phyloP scores from a whole-genome alignment of 2,797 vertebrate species.

The Diplodus sargus region DNA sequence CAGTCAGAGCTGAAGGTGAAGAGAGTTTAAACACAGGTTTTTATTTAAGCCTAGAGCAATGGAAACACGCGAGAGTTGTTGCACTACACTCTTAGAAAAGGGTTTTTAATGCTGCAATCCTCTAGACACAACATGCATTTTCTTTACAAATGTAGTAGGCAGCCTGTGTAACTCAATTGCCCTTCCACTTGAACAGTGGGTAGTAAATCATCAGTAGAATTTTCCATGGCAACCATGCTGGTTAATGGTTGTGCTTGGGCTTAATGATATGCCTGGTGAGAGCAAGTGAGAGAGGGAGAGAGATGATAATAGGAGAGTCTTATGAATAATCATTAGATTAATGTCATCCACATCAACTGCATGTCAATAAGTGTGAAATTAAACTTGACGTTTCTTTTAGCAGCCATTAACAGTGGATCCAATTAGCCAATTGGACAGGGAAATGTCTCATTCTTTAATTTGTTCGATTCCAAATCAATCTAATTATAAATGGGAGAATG shows the following conservation, averaged over 20 bases:
- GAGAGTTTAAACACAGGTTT: neutral
- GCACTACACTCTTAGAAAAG: slow-evolving; percentile 7
- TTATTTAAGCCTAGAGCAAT: slow-evolving; percentile 5
- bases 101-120: slow-evolving; percentile 13
- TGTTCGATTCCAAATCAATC: slow-evolving; percentile 57
- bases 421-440: slow-evolving; percentile 55
- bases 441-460: slow-evolving; percentile 65
- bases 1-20: slow-evolving; percentile 14
- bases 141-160: slow-evolving; percentile 38
- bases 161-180: slow-evolving; percentile 44
- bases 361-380: slow-evolving; percentile 69
- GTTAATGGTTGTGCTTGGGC: slow-evolving; percentile 66
- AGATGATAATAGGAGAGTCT: slow-evolving; percentile 49
- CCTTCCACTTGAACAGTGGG: slow-evolving; percentile 59
- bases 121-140: slow-evolving; percentile 22
- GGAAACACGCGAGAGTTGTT: neutral
- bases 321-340: slow-evolving; percentile 69
- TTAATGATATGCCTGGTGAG: slow-evolving; percentile 67
- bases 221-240: slow-evolving; percentile 74
- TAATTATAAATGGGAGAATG: slow-evolving; percentile 37
- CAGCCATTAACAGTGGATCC: slow-evolving; percentile 55
- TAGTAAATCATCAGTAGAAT: slow-evolving; percentile 71
- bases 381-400: slow-evolving; percentile 64
- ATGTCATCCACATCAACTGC: slow-evolving; percentile 58
- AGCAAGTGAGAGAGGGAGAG: slow-evolving; percentile 32